A percentile compares a stretch with the other conserved stretches of the same genome.
phyloP scores from a whole-genome alignment of 2,797 vertebrate genomes.

The Peromyscus melanophrys region DNA sequence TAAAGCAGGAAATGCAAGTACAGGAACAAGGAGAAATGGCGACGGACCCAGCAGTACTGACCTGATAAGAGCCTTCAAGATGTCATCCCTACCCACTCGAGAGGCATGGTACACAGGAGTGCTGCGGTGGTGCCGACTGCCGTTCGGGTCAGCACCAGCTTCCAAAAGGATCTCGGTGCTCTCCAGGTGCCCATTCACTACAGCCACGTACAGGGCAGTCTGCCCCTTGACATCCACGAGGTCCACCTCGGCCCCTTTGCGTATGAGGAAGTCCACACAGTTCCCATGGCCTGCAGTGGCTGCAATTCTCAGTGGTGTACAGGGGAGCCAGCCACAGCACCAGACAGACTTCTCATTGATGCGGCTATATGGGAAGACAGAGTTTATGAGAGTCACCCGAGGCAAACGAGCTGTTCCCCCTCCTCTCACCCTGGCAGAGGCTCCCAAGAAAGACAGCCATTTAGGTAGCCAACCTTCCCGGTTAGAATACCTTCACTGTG shows the following conservation, averaged over 20 bases:
- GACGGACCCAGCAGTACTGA: slow-evolving; percentile 78
- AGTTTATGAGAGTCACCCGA: background rate
- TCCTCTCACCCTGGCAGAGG: rapidly evolving
- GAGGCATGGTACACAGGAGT: slow-evolving; percentile 96
- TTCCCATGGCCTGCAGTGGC: slow-evolving; percentile 95
- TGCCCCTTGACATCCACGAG: slow-evolving; percentile 98
- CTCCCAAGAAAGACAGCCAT: background rate
- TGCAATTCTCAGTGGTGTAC: slow-evolving; percentile 95
- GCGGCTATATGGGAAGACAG: slow-evolving; percentile 87
- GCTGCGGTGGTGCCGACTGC: slow-evolving; percentile 97
- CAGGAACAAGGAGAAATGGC: rapidly evolving
- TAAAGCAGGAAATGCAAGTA: background rate
- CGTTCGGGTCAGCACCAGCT: slow-evolving; percentile 96
- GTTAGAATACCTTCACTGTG: rapidly evolving
- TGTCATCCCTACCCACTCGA: slow-evolving; percentile 93
- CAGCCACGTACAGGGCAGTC: slow-evolving; percentile 95
- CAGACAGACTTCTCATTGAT: slow-evolving; percentile 98
- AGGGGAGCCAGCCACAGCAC: slow-evolving; percentile 97
- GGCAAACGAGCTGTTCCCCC: rapidly evolving
- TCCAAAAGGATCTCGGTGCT: slow-evolving; percentile 95
- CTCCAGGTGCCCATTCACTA: slow-evolving; percentile 96
- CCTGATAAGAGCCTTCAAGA: slow-evolving; percentile 95
- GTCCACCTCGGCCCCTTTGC: slow-evolving; percentile 95
- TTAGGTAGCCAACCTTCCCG: rapidly evolving
- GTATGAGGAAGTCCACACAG: slow-evolving; percentile 94